These are phyloP conservation scores for Scartelaos histophorus DNA, from an alignment of 2,113 vertebrate genomes.

Conservation along the genomic window DNA sequence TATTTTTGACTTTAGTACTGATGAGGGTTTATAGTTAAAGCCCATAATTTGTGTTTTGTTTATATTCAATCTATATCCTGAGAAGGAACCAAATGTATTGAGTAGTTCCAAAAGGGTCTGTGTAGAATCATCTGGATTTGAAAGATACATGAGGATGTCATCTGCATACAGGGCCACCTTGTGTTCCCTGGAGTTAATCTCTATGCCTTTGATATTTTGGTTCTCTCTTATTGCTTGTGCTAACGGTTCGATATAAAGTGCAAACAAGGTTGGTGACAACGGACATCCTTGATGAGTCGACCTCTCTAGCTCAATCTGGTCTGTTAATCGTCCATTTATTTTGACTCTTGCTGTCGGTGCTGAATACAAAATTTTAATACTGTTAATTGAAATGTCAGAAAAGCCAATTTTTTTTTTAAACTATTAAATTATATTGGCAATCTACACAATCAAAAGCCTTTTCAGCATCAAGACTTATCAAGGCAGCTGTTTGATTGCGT, in stretches of 20 bases:
- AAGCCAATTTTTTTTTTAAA: neutral
- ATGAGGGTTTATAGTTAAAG: neutral
- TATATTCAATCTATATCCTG: neutral
- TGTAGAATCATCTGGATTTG: neutral
- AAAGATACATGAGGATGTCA: neutral
- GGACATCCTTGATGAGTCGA: neutral
- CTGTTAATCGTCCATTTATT: neutral
- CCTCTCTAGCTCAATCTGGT: neutral
- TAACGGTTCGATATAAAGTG: neutral
- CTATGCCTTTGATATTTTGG: neutral
- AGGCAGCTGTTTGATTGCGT: neutral
- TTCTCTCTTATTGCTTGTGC: neutral
- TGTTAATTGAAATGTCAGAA: neutral
- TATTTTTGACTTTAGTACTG: too few species aligned
- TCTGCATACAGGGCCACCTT: neutral
- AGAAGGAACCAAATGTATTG: neutral
- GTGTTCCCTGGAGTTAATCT: neutral
- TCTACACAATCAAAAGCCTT: neutral
- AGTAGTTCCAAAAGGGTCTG: neutral
- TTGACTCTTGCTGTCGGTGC: neutral
- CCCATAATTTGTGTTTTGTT: neutral
- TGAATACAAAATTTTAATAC: neutral
- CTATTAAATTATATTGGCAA: neutral
- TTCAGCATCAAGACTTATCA: neutral
- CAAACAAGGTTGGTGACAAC: neutral